Base-by-base conservation (phyloP, 2,888 invertebrate genomes). In the Agrochola litura region DNA sequence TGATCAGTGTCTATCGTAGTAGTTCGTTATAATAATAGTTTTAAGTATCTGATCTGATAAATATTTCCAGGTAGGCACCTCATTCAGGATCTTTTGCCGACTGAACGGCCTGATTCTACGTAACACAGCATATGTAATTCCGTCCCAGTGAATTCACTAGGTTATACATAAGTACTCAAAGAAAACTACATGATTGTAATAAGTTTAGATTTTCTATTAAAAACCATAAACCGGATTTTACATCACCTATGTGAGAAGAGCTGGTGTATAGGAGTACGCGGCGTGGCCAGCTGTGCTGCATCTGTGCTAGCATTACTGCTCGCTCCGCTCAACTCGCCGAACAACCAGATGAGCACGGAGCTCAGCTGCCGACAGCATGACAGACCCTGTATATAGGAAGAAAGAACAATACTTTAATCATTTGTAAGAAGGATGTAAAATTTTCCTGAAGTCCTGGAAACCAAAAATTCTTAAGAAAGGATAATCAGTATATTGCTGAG, bases 281-380 rank as follows among this genome's bases (percentile, higher is more conserved):
- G 80, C 12, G 81, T 78, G 10, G 69, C 70, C 49, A 82, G 82
- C 73, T 76, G 81, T 25, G 82, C 54, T 70, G 70, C 56, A 60
- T 76, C 83, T 71, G 87, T 54, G 77, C 81, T 68, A 37, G 85
- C 72, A 77, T 74, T 77, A 69, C 84, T 82, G 72, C 76, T 81
- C 54, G 88, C 90, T 63, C 84, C 92, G 82, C 92, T 89, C 86
- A 96, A 90, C 92, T 96, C 97, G 25, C 95, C 96, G 86, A 97
- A 97, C 84, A 97, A 88, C 91, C 97, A 97, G 61, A 97, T 95
- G 73, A 97, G 95, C 65, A 97, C 96, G 14, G 97, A 97, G 78
- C 97, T 97, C 83, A 97, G 93, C 89, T 97, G 97, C 4, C 97
- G 97, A 77, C 97, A 97, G 90, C 97, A 97, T 22, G 97, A 97